A percentile compares a stretch with the other conserved stretches of the same genome.
Conservation (phyloP, 2,113 vertebrate species). For the Sylvilagus bachmani region DNA sequence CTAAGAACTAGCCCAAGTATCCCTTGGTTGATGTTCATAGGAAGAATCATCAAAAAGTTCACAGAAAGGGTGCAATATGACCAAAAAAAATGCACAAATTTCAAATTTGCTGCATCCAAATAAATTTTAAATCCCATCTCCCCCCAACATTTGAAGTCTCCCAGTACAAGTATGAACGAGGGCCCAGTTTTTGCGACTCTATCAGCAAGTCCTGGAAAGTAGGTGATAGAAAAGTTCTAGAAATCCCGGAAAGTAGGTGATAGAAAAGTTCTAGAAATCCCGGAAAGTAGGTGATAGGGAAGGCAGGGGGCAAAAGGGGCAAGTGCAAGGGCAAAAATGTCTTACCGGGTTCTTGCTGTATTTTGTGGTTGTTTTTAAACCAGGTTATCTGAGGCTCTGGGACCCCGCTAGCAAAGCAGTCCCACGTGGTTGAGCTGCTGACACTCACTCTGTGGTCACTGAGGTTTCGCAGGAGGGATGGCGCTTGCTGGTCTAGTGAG, state of each 20-base stretch:
- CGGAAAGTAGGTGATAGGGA: neutral
- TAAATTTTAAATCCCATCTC: too few species aligned
- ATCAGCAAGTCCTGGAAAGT: neutral
- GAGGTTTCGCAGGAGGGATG: constrained; percentile 91
- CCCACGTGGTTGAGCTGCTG: constrained; percentile 92
- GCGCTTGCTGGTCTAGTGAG: constrained; percentile 93
- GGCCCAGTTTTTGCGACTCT: neutral
- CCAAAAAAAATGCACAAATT: too few species aligned
- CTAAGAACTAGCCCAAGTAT: neutral
- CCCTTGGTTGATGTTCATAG: neutral
- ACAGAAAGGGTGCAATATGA: too few species aligned
- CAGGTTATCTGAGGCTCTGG: constrained; percentile 94
- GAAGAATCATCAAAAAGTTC: too few species aligned
- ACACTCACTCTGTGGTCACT: constrained; percentile 91
- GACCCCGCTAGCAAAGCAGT: constrained; percentile 91
- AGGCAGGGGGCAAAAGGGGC: too few species aligned
- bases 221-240: neutral
- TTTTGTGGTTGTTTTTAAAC: constrained; percentile 94
- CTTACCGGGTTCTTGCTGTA: constrained; percentile 94
- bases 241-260: neutral
- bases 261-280: neutral
- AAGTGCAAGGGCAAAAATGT: neutral
- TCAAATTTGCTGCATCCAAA: too few species aligned
- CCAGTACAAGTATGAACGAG: neutral
- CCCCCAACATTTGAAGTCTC: too few species aligned